A percentile compares a stretch with the other conserved stretches of the same genome.
Evolutionary conservation across 2,113 vertebrate species (phyloP).

Genomic region (Orthonyx spaldingii): DNA sequence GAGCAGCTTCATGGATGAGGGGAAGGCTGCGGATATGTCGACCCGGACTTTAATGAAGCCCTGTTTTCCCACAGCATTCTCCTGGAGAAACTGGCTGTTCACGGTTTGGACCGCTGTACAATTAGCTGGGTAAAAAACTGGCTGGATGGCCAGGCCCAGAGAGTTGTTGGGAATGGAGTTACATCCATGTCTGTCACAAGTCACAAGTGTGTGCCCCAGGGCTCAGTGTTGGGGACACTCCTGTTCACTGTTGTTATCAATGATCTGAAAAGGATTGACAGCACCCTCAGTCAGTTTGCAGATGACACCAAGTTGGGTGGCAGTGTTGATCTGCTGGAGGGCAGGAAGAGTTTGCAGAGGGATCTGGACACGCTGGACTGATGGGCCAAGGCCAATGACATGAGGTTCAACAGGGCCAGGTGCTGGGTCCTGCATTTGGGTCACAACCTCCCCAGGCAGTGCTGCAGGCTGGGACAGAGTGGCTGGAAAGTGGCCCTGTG

Average conservation of each 20-base stretch:
- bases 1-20: accelerated
- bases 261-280: accelerated
- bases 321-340: not conserved
- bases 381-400: accelerated
- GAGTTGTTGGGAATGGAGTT: not conserved
- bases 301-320: not conserved
- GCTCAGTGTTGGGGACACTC: not conserved
- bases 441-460: not conserved
- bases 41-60: accelerated
- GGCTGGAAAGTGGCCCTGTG: accelerated
- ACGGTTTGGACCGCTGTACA: accelerated
- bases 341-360: not conserved
- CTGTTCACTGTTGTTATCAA: not conserved
- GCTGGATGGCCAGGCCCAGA: not conserved
- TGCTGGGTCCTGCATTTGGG: not conserved
- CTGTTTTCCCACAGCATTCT: too few species aligned
- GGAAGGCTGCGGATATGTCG: not conserved
- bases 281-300: not conserved
- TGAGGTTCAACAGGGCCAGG: not conserved
- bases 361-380: not conserved
- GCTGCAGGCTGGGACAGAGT: not conserved
- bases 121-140: not conserved
- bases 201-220: not conserved
- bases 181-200: not conserved
- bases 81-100: not conserved